Evolutionary conservation across 2,113 vertebrate species (phyloP).

Genomic region (Chloebia gouldiae): DNA sequence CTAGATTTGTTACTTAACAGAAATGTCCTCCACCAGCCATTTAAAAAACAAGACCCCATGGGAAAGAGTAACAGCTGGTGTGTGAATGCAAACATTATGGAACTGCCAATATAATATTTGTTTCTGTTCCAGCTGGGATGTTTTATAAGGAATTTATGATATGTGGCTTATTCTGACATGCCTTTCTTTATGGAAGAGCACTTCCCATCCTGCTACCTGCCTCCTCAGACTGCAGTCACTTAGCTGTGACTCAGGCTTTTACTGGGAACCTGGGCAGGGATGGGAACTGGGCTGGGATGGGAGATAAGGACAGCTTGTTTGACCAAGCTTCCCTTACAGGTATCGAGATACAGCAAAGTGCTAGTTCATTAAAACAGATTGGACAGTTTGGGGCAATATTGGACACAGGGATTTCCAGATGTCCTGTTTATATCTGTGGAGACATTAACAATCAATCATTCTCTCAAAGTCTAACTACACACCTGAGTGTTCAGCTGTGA

Average conservation of each 20-base stretch:
- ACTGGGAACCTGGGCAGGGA: background rate
- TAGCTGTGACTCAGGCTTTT: conserved; percentile 47
- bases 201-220: background rate
- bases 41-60: conserved; percentile 4
- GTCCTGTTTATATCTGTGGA: background rate
- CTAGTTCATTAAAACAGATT: background rate
- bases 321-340: background rate
- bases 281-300: background rate
- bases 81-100: conserved; percentile 8
- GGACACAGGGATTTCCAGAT: background rate
- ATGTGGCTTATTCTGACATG: background rate
- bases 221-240: conserved; percentile 2
- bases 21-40: background rate
- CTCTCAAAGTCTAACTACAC: background rate
- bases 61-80: conserved; percentile 21
- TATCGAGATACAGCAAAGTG: background rate
- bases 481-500: background rate
- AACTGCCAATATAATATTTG: conserved; percentile 37
- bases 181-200: background rate
- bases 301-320: background rate
- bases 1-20: background rate
- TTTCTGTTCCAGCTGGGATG: conserved; percentile 22
- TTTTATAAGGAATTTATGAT: conserved; percentile 11
- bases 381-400: background rate
- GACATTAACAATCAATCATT: background rate